These are phyloP conservation scores for Muscicapa adusta DNA, from an alignment of 2,113 vertebrate species.

Conservation along the genomic window DNA sequence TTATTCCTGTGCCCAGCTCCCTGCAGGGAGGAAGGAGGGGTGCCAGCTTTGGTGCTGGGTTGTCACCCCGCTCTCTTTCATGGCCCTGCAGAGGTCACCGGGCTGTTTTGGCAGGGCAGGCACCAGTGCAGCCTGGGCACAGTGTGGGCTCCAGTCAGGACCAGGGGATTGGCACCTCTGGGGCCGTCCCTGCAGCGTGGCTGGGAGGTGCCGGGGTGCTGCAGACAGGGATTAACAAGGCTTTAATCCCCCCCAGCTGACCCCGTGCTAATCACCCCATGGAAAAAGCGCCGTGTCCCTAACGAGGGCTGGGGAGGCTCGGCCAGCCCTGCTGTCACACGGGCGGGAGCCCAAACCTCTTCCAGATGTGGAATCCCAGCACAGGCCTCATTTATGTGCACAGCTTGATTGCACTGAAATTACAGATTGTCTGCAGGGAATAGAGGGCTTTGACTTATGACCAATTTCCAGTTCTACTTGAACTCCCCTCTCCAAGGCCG, in stretches of 20 bases:
- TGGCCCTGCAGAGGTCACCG: rapidly evolving
- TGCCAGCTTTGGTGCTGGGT: rapidly evolving
- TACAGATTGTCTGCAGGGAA: slow-evolving; percentile 64
- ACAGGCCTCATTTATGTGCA: slow-evolving; percentile 59
- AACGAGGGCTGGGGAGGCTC: background rate
- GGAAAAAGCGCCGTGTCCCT: slow-evolving; percentile 35
- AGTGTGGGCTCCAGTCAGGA: rapidly evolving
- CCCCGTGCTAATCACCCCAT: slow-evolving; percentile 23
- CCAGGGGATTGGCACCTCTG: rapidly evolving
- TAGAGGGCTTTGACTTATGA: slow-evolving; percentile 59
- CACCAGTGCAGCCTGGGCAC: background rate
- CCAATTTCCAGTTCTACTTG: slow-evolving; percentile 64
- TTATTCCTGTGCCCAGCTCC: background rate
- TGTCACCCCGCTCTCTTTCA: background rate
- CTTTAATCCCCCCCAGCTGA: slow-evolving; percentile 7
- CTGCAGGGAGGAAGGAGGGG: background rate
- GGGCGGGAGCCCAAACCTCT: slow-evolving; percentile 62
- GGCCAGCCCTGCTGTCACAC: slow-evolving; percentile 51
- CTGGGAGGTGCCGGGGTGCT: background rate
- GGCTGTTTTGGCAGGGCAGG: background rate
- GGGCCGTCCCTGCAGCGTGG: rapidly evolving
- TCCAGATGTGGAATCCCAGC: slow-evolving; percentile 69
- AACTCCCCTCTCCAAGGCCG: background rate
- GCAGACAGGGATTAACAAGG: background rate
- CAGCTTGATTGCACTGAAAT: slow-evolving; percentile 66